A percentile compares a stretch with the other conserved stretches of the same genome.
phyloP scores from a whole-genome alignment of 1,140 invertebrate species.

The Cydia splendana region DNA sequence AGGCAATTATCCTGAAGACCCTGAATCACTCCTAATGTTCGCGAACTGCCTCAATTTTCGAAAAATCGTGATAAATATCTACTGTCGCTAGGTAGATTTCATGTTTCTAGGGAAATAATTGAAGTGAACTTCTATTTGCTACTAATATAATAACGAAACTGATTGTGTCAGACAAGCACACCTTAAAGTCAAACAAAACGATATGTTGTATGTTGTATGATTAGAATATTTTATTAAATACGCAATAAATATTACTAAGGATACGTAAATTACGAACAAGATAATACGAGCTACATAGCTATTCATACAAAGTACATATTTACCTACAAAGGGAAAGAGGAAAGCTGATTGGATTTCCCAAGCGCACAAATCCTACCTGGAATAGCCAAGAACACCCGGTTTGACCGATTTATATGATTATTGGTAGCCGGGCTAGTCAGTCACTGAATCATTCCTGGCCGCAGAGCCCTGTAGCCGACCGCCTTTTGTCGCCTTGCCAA shows the following conservation, averaged over 20 bases:
- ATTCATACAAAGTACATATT: neutral
- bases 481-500: slow-evolving; percentile 23
- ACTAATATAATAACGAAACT: no score
- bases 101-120: no score
- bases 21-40: no score
- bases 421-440: neutral
- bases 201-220: no score
- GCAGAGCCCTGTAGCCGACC: neutral
- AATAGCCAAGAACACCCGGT: neutral
- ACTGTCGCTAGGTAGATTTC: no score
- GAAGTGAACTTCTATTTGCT: no score
- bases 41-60: no score
- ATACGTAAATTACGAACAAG: neutral
- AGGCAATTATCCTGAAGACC: no score
- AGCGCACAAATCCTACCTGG: slow-evolving; percentile 1
- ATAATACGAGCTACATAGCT: neutral
- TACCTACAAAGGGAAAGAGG: slow-evolving; percentile 12
- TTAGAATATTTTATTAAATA: no score
- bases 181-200: no score
- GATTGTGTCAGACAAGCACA: no score
- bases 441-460: slow-evolving; percentile 9
- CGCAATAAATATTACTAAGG: neutral
- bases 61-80: no score
- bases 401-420: slow-evolving; percentile 19
- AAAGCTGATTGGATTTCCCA: neutral